Evolutionary conservation across 92 coral and sea anemone species (phyloP).

Genomic region (Porites divaricata): DNA sequence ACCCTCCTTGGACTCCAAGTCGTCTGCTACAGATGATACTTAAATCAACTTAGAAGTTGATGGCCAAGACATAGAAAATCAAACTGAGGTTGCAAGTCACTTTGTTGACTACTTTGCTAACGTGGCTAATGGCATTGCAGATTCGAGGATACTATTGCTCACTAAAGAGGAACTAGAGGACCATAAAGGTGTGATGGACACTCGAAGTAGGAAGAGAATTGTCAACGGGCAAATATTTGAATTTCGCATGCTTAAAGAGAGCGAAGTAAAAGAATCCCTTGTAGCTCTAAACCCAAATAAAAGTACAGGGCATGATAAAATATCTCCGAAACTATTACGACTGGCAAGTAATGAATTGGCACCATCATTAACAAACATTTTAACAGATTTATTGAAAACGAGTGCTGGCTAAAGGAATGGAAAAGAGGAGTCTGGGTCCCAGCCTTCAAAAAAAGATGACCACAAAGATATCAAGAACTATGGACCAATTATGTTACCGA

Average conservation of each 20-base stretch:
- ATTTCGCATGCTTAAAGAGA: neutral
- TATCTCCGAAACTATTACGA: neutral
- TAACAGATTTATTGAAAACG: neutral
- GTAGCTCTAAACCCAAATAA: neutral
- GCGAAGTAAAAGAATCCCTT: neutral
- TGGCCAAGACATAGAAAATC: too few species aligned
- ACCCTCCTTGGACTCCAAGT: too few species aligned
- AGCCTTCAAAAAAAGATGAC: neutral
- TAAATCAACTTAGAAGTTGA: too few species aligned
- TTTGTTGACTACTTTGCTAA: too few species aligned
- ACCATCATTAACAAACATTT: neutral
- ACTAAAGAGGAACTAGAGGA: neutral
- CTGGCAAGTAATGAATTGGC: neutral
- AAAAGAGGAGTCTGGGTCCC: constrained; percentile 4
- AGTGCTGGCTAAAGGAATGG: neutral
- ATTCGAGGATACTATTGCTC: neutral
- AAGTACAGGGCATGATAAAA: neutral
- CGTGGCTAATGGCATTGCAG: neutral
- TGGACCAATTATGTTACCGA: neutral
- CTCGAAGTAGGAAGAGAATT: too few species aligned
- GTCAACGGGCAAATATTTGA: neutral
- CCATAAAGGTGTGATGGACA: neutral
- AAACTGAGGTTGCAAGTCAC: too few species aligned
- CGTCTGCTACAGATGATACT: too few species aligned
- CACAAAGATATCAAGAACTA: neutral